Percentiles rank a stretch among this genome's conserved stretches.
These are phyloP conservation scores for Zingel zingel DNA, from an alignment of 2,113 vertebrate genomes.

Conservation along the genomic window DNA sequence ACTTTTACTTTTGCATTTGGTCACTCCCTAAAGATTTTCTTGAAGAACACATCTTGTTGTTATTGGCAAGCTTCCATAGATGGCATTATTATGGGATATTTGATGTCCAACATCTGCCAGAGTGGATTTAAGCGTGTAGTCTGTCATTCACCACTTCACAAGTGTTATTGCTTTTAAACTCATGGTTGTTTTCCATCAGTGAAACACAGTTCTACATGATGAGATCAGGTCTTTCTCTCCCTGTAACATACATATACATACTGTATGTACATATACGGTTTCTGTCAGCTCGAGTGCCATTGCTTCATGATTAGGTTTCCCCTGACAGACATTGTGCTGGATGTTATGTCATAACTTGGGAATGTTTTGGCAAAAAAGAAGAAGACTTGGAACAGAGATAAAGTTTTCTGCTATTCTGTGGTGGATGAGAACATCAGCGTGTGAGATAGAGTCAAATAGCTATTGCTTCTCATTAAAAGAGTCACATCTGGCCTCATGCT, in stretches of 20 bases:
- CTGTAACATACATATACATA: not conserved
- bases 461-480: conserved; percentile 43
- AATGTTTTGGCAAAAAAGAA: conserved; percentile 64
- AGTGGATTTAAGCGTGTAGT: not conserved
- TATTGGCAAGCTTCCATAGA: not conserved
- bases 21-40: not conserved
- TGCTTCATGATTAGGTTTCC: conserved; percentile 54
- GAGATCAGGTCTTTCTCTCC: not conserved
- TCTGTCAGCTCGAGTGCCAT: conserved; percentile 3
- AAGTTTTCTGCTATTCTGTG: conserved; percentile 40
- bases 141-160: not conserved
- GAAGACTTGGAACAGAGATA: conserved; percentile 53
- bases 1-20: not conserved
- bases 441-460: conserved; percentile 9
- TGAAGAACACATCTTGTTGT: not conserved
- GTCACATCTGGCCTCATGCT: conserved; percentile 51
- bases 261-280: not conserved
- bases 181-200: not conserved
- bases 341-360: conserved; percentile 68
- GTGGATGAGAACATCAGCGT: conserved; percentile 45
- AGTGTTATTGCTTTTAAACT: not conserved
- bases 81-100: conserved; percentile 1
- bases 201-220: not conserved
- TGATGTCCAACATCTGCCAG: conserved; percentile 2
- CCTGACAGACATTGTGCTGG: conserved; percentile 43